Base-by-base conservation (phyloP, 23 tunicate species). In the Corella eumyota region DNA sequence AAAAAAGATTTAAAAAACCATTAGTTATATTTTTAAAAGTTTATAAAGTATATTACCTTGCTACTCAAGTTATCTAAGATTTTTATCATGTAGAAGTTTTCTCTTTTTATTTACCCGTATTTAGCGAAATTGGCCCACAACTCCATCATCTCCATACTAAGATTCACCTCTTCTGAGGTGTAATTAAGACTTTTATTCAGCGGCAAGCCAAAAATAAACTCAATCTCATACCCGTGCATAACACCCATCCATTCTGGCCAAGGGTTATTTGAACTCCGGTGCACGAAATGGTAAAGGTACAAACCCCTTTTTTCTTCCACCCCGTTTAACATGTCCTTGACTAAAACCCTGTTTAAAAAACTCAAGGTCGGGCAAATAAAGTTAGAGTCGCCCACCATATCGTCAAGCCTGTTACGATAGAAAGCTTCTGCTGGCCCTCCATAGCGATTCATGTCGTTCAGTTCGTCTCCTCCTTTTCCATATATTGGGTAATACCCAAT, bases 201-300 rank as follows among this genome's bases (percentile, higher is more conserved):
- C 1, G 87, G 80, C 22, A 78, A 2, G 3, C 96, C 96, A 47
- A 78, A 87, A 13, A 74, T 70, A 65, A 78, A 87, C 50, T 87
- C 88, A 24, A 87, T 87, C 60, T 87, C 96, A 33, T 87, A 87
- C 25, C 96, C 96, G 60, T 87, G 96, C 80, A 87, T 68, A n/a
- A 71, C 79, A 23, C 96, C 97, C 90, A 79, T 90, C 97, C 90
- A 79, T 32, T 90, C 77, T 4, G 90, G 97, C 97, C 97, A 79
- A 0, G 82, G 90, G n/a, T 77, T 79, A 25, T 79, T 64, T 1
- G 72, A 45, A 64, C 87, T 90, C 9, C 87, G 70, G 28, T 80
- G 81, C 26, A 61, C 68, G 68, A 80, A 73, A 25, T 73, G 74
- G 73, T 87, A 87, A 13, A 78, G 53, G 50, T 48, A 87, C 9